Conservation (phyloP, 2,797 vertebrate genomes). For the Anniella stebbinsi region DNA sequence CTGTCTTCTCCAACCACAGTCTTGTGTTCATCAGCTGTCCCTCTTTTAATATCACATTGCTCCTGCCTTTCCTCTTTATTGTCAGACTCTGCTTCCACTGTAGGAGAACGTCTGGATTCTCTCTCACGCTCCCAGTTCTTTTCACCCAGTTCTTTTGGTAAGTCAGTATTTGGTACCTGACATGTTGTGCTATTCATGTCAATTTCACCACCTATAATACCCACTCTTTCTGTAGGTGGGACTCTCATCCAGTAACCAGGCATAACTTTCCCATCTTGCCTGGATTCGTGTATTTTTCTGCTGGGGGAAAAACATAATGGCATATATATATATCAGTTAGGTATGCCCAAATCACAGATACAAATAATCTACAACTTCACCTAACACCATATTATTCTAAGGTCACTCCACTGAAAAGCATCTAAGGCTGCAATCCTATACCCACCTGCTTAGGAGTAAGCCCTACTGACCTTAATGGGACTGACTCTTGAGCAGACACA, state of each 20-base stretch:
- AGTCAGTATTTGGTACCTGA: not conserved
- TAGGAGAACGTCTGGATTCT: accelerated
- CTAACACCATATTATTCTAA: not conserved
- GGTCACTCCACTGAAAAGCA: not conserved
- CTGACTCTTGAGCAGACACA: not conserved
- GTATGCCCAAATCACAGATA: not conserved
- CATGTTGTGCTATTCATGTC: accelerated
- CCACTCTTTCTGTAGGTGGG: slow-evolving; percentile 5
- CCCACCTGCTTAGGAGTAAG: not conserved
- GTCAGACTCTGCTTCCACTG: not conserved
- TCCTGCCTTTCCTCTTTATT: not conserved
- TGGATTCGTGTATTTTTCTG: slow-evolving; percentile 74
- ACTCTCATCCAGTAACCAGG: slow-evolving; percentile 68
- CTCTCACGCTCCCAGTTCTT: not conserved
- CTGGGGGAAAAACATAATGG: slow-evolving; percentile 28
- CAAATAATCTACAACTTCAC: not conserved
- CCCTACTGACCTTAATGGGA: not conserved
- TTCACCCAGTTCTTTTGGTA: not conserved
- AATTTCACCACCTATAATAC: not conserved
- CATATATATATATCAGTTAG: not conserved
- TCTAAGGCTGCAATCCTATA: not conserved
- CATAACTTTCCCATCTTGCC: slow-evolving; percentile 55
- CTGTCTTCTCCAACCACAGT: slow-evolving; percentile 32
- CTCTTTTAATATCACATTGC: not conserved
- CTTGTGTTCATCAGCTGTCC: not conserved